phyloP scores from a whole-genome alignment of 2,113 vertebrate genomes.

The Hemibagrus wyckioides region DNA sequence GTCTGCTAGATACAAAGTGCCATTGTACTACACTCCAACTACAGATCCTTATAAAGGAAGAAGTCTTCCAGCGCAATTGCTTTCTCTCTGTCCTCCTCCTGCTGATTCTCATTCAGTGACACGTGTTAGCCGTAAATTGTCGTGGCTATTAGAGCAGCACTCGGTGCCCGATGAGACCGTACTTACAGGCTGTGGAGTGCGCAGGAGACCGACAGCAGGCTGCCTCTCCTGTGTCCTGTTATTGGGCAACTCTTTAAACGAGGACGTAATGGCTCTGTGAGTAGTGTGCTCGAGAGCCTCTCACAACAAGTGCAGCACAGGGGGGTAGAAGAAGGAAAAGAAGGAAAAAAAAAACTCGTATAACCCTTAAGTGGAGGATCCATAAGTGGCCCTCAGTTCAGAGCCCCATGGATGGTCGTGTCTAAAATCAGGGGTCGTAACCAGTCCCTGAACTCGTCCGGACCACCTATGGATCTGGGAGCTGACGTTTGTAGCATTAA shows the following conservation, averaged over 20 bases:
- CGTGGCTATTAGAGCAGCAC: slow-evolving; percentile 34
- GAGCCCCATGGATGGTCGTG: too few species aligned
- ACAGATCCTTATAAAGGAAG: background rate
- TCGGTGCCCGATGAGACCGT: slow-evolving; percentile 22
- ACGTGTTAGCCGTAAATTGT: slow-evolving; percentile 32
- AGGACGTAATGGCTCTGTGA: slow-evolving; percentile 39
- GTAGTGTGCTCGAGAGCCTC: slow-evolving; percentile 35
- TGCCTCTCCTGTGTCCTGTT: slow-evolving; percentile 32
- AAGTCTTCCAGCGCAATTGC: background rate
- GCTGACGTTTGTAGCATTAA: too few species aligned
- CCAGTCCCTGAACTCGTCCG: too few species aligned
- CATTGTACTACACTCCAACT: background rate
- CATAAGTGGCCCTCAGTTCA: slow-evolving; percentile 15
- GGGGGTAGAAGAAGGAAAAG: background rate
- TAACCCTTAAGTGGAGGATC: background rate
- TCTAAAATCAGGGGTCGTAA: too few species aligned
- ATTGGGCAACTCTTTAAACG: slow-evolving; percentile 44
- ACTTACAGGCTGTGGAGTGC: slow-evolving; percentile 34
- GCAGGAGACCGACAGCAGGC: slow-evolving; percentile 13
- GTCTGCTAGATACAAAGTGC: too few species aligned
- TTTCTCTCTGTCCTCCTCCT: background rate
- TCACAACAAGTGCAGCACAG: slow-evolving; percentile 23
- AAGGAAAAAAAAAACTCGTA: background rate
- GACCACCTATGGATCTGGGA: too few species aligned
- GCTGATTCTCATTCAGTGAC: slow-evolving; percentile 27